These are phyloP conservation scores for Cotesia congregata DNA, from an alignment of 2,888 invertebrate genomes.

Conservation along the genomic window DNA sequence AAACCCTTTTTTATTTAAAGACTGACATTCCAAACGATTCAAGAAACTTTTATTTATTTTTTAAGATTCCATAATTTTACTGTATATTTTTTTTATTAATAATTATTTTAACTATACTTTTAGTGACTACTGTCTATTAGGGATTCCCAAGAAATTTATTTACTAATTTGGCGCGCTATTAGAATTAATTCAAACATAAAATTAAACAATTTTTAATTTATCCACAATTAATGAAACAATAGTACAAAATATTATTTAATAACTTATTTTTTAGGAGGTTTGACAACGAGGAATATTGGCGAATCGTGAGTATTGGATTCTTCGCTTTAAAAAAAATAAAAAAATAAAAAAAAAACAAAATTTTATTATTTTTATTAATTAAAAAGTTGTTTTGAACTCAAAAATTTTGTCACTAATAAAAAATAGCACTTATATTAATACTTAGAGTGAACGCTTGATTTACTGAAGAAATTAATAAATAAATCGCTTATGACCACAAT, in stretches of 20 bases:
- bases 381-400: constrained; percentile 34
- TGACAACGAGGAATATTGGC: constrained; percentile 61
- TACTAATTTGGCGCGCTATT: too few species aligned
- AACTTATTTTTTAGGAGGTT: constrained; percentile 61
- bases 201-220: background rate
- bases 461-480: background rate
- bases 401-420: constrained; percentile 33
- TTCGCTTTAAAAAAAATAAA: constrained; percentile 29
- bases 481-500: background rate
- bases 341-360: constrained; percentile 24
- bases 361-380: constrained; percentile 10
- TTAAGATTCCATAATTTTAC: background rate
- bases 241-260: constrained; percentile 22
- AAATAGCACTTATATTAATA: constrained; percentile 29
- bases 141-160: too few species aligned
- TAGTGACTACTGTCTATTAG: too few species aligned
- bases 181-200: too few species aligned
- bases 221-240: constrained; percentile 1
- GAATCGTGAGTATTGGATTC: constrained; percentile 66
- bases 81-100: constrained; percentile 4
- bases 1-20: constrained; percentile 19
- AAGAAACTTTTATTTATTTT: background rate
- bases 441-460: constrained; percentile 24
- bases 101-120: background rate
- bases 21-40: constrained; percentile 42